Evolutionary conservation across 2,888 invertebrate genomes (phyloP).

Genomic region (Cerastis leucographa): DNA sequence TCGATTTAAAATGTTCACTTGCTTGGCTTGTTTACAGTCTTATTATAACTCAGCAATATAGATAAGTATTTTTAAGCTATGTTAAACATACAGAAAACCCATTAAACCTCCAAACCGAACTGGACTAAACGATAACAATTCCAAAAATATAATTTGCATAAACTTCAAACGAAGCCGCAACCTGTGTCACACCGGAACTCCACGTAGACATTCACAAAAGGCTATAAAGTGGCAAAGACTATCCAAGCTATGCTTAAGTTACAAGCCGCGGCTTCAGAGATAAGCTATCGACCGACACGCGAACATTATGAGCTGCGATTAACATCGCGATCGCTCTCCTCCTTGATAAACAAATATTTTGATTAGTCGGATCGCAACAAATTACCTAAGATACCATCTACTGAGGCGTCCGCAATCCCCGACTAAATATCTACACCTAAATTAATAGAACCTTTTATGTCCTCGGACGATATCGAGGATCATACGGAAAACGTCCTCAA

Average conservation of each 20-base stretch:
- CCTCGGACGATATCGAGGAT: constrained; percentile 65
- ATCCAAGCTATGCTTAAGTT: constrained; percentile 70
- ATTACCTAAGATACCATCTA: constrained; percentile 82
- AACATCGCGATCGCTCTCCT: constrained; percentile 76
- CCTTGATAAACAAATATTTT: constrained; percentile 85
- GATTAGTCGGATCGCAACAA: constrained; percentile 82
- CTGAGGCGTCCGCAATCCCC: constrained; percentile 54
- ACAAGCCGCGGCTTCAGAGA: constrained; percentile 73
- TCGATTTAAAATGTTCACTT: constrained; percentile 15
- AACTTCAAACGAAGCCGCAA: constrained; percentile 47
- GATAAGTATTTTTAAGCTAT: background rate
- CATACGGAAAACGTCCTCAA: constrained; percentile 73
- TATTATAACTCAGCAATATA: background rate
- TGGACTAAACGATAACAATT: constrained; percentile 18
- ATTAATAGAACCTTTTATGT: constrained; percentile 71
- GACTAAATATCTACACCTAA: constrained; percentile 65
- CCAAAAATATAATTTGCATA: constrained; percentile 48
- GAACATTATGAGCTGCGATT: constrained; percentile 82
- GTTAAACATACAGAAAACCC: background rate
- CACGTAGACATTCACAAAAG: constrained; percentile 52
- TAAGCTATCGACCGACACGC: constrained; percentile 78
- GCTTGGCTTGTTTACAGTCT: background rate
- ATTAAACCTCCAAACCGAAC: background rate
- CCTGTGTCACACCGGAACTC: constrained; percentile 43
- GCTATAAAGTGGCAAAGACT: constrained; percentile 60